phyloP scores from a whole-genome alignment of 2,888 invertebrate species.

The Ellobium chinense region DNA sequence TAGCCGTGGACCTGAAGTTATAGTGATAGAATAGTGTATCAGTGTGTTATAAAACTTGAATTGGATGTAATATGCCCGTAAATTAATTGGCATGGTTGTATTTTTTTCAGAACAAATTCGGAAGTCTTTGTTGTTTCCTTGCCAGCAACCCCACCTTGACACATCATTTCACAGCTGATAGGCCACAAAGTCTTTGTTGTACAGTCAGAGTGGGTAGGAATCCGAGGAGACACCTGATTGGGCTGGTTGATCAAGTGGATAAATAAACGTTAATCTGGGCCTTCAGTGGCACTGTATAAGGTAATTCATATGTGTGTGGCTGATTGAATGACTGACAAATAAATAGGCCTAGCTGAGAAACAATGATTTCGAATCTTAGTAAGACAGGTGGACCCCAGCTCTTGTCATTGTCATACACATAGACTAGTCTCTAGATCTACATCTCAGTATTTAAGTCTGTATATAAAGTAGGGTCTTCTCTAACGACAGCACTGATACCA shows the following conservation, averaged over 20 bases:
- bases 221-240: neutral
- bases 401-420: neutral
- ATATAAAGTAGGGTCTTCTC: too few species aligned
- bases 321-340: too few species aligned
- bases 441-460: neutral
- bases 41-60: too few species aligned
- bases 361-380: too few species aligned
- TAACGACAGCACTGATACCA: too few species aligned
- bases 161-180: neutral
- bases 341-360: too few species aligned
- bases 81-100: too few species aligned
- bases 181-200: neutral
- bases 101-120: neutral
- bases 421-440: neutral
- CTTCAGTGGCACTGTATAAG: constrained; percentile 33
- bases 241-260: neutral
- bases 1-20: too few species aligned
- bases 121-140: constrained; percentile 3
- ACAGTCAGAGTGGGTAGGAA: neutral
- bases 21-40: too few species aligned
- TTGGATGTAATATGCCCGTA: too few species aligned
- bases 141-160: neutral
- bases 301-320: neutral
- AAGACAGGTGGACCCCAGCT: neutral
- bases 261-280: constrained; percentile 18